These are phyloP conservation scores for Phymastichus coffea DNA, from an alignment of 1,140 invertebrate genomes.

Conservation along the genomic window DNA sequence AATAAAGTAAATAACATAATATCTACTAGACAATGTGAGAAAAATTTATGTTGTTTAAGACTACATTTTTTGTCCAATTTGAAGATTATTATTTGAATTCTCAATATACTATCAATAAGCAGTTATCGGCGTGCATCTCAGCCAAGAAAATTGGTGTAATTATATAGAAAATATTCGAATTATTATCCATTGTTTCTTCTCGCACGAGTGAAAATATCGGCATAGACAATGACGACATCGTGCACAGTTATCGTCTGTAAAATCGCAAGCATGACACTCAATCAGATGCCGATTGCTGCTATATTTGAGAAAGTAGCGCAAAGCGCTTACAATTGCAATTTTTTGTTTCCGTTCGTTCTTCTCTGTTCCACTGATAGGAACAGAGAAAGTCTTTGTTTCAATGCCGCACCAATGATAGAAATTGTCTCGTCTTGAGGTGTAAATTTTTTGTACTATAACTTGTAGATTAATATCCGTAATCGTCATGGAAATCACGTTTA, in stretches of 20 bases:
- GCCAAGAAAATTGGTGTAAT: no score
- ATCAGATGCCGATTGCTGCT: background rate
- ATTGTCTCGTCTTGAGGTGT: background rate
- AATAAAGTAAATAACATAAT: no score
- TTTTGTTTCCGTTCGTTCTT: background rate
- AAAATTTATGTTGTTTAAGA: no score
- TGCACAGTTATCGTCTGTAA: background rate
- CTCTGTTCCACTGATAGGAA: background rate
- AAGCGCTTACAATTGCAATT: no score
- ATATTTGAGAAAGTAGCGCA: background rate
- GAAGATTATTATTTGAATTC: no score
- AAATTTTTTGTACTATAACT: background rate
- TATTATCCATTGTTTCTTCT: background rate
- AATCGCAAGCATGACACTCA: constrained; percentile 1
- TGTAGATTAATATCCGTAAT: background rate
- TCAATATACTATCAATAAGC: no score
- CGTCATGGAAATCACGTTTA: constrained; percentile 14
- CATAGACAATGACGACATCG: background rate
- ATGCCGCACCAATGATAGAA: constrained; percentile 2
- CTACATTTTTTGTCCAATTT: no score
- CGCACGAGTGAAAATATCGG: constrained; percentile 6
- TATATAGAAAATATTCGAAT: no score
- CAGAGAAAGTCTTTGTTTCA: background rate
- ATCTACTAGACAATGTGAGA: no score
- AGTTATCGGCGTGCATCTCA: no score